Evolutionary conservation across 2,113 vertebrate genomes (phyloP), one percentile per base, ranked within the genome.

Genomic region (Phalacrocorax pelagicus): DNA sequence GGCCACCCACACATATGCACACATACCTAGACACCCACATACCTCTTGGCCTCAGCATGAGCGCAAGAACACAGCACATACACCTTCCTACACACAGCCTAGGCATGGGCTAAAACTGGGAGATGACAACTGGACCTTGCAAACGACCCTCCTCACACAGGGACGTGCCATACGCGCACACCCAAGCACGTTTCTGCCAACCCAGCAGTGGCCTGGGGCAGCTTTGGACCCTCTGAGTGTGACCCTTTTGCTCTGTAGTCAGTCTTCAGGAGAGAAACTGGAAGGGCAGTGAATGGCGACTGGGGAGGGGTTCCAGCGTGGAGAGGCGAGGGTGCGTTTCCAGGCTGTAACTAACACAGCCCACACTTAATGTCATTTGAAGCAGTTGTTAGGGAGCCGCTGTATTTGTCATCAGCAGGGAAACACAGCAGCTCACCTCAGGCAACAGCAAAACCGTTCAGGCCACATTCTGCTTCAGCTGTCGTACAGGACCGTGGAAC

Each of bases 31-130:
- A 46, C 24, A 20, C 6, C 32, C 8, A 27, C 0, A 0, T 12
- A 8, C 12, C 7, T 12, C 80, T 61, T 51, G 57, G 44, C 67
- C 72, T 38, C 58, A 70, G 58, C 51, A 10, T 1, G 17, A 42
- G 12, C 0, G 0, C 34, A 62, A 32, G 74, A 65, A 24, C 1
- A 3, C 4, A 6, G 42, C 19, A 9, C 7, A 4, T 12, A n/a
- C 38, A 4, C 58, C 32, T 70, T 8, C 16, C 10, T 5, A 34
- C 42, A 36, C n/a, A 18, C 29, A 38, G 36, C 18, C 36, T 47
- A 18, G 15, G 22, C 32, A 22, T 1, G 15, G 30, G 57, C 29
- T 65, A 32, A 42, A 66, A 46, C 51, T 34, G 42, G 29, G 42
- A 70, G 26, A 5, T 36, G 54, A 29, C 51, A 71, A 26, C 38